phyloP scores from a whole-genome alignment of 2,888 invertebrate species.

The Drosophila ochracea region DNA sequence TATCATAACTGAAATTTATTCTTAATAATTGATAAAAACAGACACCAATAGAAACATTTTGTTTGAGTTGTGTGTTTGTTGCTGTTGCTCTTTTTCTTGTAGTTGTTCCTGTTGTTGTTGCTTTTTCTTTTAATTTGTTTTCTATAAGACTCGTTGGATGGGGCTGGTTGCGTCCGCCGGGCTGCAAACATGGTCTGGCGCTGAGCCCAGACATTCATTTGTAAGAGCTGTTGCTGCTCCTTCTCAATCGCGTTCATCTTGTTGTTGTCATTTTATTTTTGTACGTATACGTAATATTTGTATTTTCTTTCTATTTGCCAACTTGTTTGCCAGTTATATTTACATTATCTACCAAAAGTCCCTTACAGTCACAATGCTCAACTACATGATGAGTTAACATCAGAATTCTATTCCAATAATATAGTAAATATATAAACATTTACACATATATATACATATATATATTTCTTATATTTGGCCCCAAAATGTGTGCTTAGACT shows the following conservation, averaged over 20 bases:
- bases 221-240: conserved; percentile 20
- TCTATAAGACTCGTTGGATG: conserved; percentile 30
- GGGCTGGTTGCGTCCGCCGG: conserved; percentile 42
- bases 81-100: conserved; percentile 19
- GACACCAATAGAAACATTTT: conserved; percentile 10
- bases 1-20: conserved; percentile 35
- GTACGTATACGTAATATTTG: conserved; percentile 70
- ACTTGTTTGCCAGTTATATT: conserved; percentile 58
- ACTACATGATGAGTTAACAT: background rate
- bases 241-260: conserved; percentile 34
- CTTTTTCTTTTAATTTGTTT: conserved; percentile 35
- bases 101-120: conserved; percentile 13
- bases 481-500: background rate
- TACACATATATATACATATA: background rate
- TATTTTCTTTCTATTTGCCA: conserved; percentile 20
- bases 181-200: conserved; percentile 73
- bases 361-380: background rate
- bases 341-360: conserved; percentile 27
- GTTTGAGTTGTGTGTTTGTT: conserved; percentile 23
- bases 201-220: conserved; percentile 78
- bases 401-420: background rate
- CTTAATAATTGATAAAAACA: conserved; percentile 18
- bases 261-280: conserved; percentile 68
- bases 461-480: background rate
- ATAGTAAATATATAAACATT: background rate